These are phyloP conservation scores for Eciton burchellii DNA, from an alignment of 1,140 invertebrate species.

Conservation along the genomic window DNA sequence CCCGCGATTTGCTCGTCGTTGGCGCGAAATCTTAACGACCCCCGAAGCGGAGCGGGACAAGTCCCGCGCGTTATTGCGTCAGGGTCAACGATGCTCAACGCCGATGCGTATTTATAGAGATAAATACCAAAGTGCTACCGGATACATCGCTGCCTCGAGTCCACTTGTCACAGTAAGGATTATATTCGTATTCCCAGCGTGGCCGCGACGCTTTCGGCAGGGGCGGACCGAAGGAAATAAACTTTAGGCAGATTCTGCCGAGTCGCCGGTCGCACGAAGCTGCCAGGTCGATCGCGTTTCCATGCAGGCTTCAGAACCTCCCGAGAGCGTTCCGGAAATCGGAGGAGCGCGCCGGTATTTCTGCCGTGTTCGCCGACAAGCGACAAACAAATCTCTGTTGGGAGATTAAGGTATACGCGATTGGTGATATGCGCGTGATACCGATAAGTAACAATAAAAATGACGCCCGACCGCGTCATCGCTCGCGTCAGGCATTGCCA, in stretches of 20 bases:
- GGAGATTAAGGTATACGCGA: neutral
- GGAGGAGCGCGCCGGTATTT: neutral
- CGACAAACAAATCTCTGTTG: neutral
- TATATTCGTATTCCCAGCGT: slow-evolving; percentile 40
- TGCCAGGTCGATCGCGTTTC: too few species aligned
- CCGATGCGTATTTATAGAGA: slow-evolving; percentile 55
- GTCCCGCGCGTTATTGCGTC: slow-evolving; percentile 30
- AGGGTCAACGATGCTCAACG: slow-evolving; percentile 59
- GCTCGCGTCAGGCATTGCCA: too few species aligned
- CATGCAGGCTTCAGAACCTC: too few species aligned
- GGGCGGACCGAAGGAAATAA: slow-evolving; percentile 48
- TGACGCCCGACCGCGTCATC: too few species aligned
- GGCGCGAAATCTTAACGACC: slow-evolving; percentile 37
- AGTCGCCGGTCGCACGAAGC: neutral
- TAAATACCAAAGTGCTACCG: slow-evolving; percentile 65
- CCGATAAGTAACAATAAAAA: neutral
- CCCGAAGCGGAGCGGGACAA: slow-evolving; percentile 1
- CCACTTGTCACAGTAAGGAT: slow-evolving; percentile 53
- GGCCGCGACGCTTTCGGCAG: slow-evolving; percentile 44
- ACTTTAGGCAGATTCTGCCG: slow-evolving; percentile 4
- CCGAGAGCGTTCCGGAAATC: too few species aligned
- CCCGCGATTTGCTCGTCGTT: neutral
- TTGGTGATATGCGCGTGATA: too few species aligned
- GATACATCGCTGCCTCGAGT: slow-evolving; percentile 62
- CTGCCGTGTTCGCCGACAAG: neutral